Evolutionary conservation across 2,797 vertebrate genomes (phyloP).

Genomic region (Huso huso): DNA sequence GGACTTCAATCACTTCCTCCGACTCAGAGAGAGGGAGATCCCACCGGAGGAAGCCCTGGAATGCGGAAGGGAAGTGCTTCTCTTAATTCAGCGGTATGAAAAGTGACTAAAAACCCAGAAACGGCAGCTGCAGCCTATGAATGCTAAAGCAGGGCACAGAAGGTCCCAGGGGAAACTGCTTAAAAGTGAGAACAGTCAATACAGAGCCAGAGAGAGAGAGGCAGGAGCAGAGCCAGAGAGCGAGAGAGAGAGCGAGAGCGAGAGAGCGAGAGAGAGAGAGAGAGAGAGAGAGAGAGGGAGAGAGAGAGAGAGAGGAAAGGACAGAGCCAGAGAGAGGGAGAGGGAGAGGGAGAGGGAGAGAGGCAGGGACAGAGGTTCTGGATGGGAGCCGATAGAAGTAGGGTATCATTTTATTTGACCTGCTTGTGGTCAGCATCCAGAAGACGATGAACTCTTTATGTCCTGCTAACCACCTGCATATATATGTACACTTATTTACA

Average conservation of each 20-base stretch:
- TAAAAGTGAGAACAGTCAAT: conserved; percentile 2
- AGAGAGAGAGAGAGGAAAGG: too few species aligned
- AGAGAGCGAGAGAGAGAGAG: too few species aligned
- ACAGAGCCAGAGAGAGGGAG: too few species aligned
- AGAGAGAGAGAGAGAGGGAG: too few species aligned
- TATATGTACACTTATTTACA: too few species aligned
- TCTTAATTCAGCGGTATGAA: background rate
- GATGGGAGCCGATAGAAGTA: background rate
- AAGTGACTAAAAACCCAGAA: background rate
- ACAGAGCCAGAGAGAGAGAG: conserved; percentile 5
- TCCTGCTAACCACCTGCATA: too few species aligned
- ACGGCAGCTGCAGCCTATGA: conserved; percentile 16
- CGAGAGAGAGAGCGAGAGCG: too few species aligned
- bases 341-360: too few species aligned
- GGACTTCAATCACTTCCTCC: background rate
- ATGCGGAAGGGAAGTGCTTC: background rate
- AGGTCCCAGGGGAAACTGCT: background rate
- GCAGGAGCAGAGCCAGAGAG: conserved; percentile 2
- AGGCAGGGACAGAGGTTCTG: background rate
- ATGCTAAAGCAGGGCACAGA: background rate
- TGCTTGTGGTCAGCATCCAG: conserved; percentile 12
- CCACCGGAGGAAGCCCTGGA: background rate
- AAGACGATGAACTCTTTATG: too few species aligned
- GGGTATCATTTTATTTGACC: background rate
- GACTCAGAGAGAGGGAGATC: conserved; percentile 8